phyloP scores from a whole-genome alignment of 2,797 vertebrate genomes.

The Hirundo rustica region DNA sequence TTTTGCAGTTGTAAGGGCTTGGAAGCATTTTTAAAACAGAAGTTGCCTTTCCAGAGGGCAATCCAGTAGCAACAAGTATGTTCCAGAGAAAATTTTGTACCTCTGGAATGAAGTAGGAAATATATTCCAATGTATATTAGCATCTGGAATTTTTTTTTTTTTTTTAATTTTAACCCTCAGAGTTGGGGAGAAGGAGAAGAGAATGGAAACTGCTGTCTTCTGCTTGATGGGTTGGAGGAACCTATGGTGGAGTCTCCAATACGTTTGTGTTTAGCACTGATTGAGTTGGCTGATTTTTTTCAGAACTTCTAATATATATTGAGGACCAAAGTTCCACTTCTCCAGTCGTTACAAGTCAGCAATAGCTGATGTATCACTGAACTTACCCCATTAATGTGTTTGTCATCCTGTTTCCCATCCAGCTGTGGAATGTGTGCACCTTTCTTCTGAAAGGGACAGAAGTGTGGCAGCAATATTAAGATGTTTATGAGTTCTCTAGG shows the following conservation, averaged over 20 bases:
- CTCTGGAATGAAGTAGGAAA: not conserved
- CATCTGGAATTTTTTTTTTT: not conserved
- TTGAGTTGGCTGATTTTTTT: not conserved
- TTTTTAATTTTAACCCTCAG: not conserved
- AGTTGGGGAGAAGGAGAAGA: not conserved
- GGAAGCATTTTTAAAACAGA: not conserved
- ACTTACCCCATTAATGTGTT: not conserved
- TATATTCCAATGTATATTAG: not conserved
- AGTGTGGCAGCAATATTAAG: slow-evolving; percentile 3
- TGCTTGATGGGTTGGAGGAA: not conserved
- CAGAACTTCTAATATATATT: not conserved
- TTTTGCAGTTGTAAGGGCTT: not conserved
- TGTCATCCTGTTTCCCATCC: not conserved
- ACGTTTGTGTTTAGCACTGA: not conserved
- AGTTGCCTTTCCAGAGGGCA: not conserved
- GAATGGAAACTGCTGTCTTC: not conserved
- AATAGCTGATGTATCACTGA: not conserved
- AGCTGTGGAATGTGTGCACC: not conserved
- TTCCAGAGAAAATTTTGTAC: not conserved
- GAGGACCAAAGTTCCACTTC: not conserved
- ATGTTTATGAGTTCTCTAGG: not conserved
- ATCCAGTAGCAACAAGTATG: not conserved
- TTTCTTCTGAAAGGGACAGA: not conserved
- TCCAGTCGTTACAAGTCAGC: not conserved
- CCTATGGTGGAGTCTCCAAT: not conserved